A percentile compares a stretch with the other conserved stretches of the same genome.
Evolutionary conservation across 1,140 invertebrate species (phyloP).

Genomic region (Cheumatopsyche charites): DNA sequence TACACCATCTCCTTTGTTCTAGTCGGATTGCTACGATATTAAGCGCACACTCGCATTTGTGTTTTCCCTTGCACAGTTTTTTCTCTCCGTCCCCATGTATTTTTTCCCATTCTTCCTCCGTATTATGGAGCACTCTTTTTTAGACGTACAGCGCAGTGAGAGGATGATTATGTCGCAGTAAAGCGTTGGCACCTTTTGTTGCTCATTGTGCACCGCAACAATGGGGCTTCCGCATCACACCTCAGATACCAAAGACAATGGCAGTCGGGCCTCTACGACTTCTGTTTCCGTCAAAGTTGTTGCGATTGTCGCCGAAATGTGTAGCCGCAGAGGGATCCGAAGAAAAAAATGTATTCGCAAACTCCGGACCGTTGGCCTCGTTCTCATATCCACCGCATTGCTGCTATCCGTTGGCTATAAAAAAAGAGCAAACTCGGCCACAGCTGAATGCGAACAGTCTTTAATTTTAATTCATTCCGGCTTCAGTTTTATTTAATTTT

Average conservation of each 20-base stretch:
- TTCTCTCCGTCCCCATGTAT: not conserved
- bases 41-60: slow-evolving; percentile 7
- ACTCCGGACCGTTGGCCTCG: slow-evolving; percentile 13
- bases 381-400: not conserved
- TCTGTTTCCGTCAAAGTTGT: slow-evolving; percentile 38
- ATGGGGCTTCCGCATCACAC: slow-evolving; percentile 45
- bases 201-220: slow-evolving; percentile 38
- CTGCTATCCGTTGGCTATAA: not conserved
- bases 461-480: slow-evolving; percentile 2
- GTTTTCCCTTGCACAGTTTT: not conserved
- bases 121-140: slow-evolving; percentile 13
- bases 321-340: not conserved
- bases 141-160: slow-evolving; percentile 3
- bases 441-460: not conserved
- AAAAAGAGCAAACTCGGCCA: too few species aligned
- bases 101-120: not conserved
- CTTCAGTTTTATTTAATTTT: not conserved
- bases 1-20: not conserved
- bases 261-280: slow-evolving; percentile 25
- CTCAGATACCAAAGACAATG: slow-evolving; percentile 47
- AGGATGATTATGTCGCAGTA: slow-evolving; percentile 39
- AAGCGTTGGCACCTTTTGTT: slow-evolving; percentile 41
- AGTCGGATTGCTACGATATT: slow-evolving; percentile 9
- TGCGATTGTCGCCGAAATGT: slow-evolving; percentile 38
- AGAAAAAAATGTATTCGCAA: not conserved